A percentile compares a stretch with the other conserved stretches of the same genome.
phyloP scores from a whole-genome alignment of 2,888 invertebrate species.

The Eupithecia subfuscata region DNA sequence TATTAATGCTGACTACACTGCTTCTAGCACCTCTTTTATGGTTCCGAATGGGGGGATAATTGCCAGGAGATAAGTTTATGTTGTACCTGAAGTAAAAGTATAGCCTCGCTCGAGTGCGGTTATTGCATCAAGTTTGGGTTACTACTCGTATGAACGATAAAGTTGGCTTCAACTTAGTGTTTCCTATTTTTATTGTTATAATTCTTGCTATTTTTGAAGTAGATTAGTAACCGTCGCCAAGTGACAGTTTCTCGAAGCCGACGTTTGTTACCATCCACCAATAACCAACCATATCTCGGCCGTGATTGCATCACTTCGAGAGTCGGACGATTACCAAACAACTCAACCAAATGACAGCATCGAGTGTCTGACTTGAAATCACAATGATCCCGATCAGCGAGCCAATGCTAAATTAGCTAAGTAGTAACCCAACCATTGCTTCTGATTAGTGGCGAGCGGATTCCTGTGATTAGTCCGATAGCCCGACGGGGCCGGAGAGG shows the following conservation, averaged over 20 bases:
- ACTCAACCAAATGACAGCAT: slow-evolving; percentile 6
- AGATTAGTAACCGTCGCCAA: neutral
- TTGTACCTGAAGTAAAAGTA: neutral
- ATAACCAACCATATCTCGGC: neutral
- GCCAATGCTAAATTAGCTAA: slow-evolving; percentile 30
- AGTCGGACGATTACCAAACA: slow-evolving; percentile 2
- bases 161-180: neutral
- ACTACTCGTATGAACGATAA: neutral
- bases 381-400: slow-evolving; percentile 23
- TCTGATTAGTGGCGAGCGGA: slow-evolving; percentile 32
- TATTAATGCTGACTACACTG: slow-evolving; percentile 22
- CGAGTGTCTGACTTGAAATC: slow-evolving; percentile 13
- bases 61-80: slow-evolving; percentile 11
- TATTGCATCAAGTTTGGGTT: neutral
- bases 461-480: slow-evolving; percentile 32
- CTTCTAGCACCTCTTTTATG: slow-evolving; percentile 23
- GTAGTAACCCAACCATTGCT: slow-evolving; percentile 29
- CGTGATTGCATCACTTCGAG: neutral
- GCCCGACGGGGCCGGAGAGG: slow-evolving; percentile 1
- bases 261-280: neutral
- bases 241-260: neutral
- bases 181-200: neutral
- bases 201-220: neutral
- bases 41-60: slow-evolving; percentile 16
- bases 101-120: neutral